phyloP scores from a whole-genome alignment of 2,797 vertebrate species.

The Pipistrellus pipistrellus region DNA sequence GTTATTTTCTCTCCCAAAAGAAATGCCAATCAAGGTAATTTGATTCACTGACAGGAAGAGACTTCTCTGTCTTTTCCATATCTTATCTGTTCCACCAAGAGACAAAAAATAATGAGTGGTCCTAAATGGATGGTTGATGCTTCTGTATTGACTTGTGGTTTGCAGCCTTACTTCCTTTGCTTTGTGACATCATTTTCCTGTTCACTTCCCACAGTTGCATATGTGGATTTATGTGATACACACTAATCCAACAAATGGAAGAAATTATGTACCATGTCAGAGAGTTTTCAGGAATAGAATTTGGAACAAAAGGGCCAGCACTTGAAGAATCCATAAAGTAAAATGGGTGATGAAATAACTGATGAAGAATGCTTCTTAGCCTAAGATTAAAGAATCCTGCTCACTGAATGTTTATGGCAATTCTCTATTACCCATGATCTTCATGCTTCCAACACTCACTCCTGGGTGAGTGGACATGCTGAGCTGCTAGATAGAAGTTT shows the following conservation, averaged over 20 bases:
- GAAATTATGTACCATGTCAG: constrained; percentile 74
- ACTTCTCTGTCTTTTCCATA: constrained; percentile 47
- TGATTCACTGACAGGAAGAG: constrained; percentile 23
- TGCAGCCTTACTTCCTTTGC: constrained; percentile 73
- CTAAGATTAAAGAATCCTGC: not conserved
- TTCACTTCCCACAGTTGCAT: constrained; percentile 77
- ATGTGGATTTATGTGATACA: constrained; percentile 79
- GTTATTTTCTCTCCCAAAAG: not conserved
- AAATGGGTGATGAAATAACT: constrained; percentile 16
- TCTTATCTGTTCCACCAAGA: constrained; percentile 67
- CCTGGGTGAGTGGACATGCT: not conserved
- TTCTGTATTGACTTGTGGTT: constrained; percentile 81
- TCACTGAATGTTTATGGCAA: not conserved
- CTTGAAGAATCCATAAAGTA: constrained; percentile 33
- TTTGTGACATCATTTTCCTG: constrained; percentile 84
- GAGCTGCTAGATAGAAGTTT: not conserved
- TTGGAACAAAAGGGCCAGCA: constrained; percentile 69
- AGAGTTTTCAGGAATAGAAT: constrained; percentile 75
- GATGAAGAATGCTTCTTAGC: constrained; percentile 16
- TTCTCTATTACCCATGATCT: not conserved
- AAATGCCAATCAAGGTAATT: not conserved
- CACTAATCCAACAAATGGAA: constrained; percentile 79
- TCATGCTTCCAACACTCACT: not conserved
- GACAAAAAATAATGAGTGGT: constrained; percentile 62
- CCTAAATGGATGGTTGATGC: constrained; percentile 76